These are phyloP conservation scores for Bolborhynchus lineola DNA, from an alignment of 2,113 vertebrate genomes.

Conservation along the genomic window DNA sequence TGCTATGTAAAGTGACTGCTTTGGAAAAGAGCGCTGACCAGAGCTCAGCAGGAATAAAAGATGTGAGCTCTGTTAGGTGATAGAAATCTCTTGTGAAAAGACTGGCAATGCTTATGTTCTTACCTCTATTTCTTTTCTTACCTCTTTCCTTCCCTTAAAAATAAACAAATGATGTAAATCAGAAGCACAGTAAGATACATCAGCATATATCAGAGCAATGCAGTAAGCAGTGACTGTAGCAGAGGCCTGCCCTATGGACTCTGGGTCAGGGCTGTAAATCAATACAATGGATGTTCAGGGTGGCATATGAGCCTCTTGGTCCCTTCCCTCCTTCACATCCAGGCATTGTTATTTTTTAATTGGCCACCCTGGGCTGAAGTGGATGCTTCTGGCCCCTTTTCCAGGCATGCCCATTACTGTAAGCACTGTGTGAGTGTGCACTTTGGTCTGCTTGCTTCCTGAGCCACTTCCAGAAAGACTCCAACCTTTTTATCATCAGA, in stretches of 20 bases:
- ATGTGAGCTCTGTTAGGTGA: background rate
- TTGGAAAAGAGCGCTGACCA: background rate
- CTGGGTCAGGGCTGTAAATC: background rate
- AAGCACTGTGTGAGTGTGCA: background rate
- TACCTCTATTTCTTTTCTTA: background rate
- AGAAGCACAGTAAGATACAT: background rate
- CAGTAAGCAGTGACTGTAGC: background rate
- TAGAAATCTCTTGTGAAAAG: background rate
- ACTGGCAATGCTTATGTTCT: background rate
- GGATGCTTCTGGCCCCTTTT: background rate
- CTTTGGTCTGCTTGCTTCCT: background rate
- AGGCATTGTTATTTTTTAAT: background rate
- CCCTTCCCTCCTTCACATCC: background rate
- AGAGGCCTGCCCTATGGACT: background rate
- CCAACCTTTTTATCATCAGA: background rate
- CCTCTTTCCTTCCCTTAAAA: background rate
- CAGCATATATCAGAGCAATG: background rate
- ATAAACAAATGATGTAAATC: background rate
- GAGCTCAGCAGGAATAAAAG: background rate
- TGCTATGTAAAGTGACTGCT: background rate
- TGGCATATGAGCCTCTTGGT: background rate
- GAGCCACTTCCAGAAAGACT: background rate
- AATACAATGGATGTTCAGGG: rapidly evolving
- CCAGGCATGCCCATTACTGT: background rate
- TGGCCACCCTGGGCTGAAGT: background rate